Base-by-base conservation (phyloP, 2,888 invertebrate genomes). In the Stenurella melanura region DNA sequence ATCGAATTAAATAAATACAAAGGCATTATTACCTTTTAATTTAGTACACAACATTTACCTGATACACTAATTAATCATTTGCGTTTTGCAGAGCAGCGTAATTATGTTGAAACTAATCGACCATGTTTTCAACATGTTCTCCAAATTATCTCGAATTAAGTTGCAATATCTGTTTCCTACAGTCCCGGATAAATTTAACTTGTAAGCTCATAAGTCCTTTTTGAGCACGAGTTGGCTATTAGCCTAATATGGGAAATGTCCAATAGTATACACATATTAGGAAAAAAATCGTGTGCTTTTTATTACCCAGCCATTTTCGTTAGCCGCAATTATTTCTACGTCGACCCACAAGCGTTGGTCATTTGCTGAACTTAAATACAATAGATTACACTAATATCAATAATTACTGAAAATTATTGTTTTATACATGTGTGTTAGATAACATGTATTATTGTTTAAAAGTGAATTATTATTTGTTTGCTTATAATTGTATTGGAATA, bases 111-210 rank as follows among this genome's bases (percentile, higher is more conserved):
- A n/a, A 79, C 79, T 78, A 81, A 81, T 79, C 79, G 79, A 78
- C 73, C 81, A 76, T 80, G 78, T 79, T 80, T 80, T 79, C 74
- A 73, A 67, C 80, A 75, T 80, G 80, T 80, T 80, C 77, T 71
- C 75, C 79, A 78, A 79, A 81, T 81, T 81, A 76, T 81, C 73
- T 72, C 68, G 74, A 80, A 81, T 79, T 81, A 80, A 81, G 78
- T 78, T 73, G 66, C 79, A 68, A 78, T 79, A 79, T 81, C 76
- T 78, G 79, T 78, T 81, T 78, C 78, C 78, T 78, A 76, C 79
- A 78, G 78, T 38, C 21, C 68, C 68, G 76, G 67, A 67, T 74
- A 66, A 74, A 75, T 75, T 74, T 74, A 74, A 69, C 73, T n/a
- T 19, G 42, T 12, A n/a, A 61, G 64, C 70, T 58, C 56, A 57